Evolutionary conservation across 2,113 vertebrate species (phyloP).

Genomic region (Vulpes lagopus): DNA sequence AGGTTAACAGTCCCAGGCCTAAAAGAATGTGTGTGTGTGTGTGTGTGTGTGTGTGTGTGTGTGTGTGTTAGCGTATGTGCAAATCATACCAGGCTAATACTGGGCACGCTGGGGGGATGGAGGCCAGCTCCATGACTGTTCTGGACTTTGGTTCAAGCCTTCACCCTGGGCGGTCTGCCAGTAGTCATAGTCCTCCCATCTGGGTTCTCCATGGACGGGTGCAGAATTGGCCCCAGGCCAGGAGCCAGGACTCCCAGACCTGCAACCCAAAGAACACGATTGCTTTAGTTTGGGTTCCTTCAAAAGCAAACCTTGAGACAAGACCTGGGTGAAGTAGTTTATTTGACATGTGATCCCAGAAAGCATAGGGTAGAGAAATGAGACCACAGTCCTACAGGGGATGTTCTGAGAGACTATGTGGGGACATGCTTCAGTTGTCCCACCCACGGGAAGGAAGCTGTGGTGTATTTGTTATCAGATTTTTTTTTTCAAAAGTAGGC

Average conservation of each 20-base stretch:
- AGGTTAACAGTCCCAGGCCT: neutral
- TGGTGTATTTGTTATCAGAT: neutral
- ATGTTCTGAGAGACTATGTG: neutral
- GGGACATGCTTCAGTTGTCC: neutral
- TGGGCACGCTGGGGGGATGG: neutral
- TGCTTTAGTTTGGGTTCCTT: neutral
- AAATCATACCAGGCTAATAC: neutral
- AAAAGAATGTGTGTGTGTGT: fast-evolving
- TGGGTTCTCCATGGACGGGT: neutral
- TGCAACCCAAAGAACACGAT: neutral
- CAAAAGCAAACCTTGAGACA: neutral
- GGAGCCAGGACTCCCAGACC: neutral
- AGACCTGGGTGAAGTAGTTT: neutral
- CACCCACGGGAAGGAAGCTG: neutral
- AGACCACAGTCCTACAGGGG: neutral
- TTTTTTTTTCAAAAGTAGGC: neutral
- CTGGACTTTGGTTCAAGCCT: neutral
- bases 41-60: neutral
- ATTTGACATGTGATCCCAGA: neutral
- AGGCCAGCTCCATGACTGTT: neutral
- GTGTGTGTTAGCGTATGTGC: neutral
- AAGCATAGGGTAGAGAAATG: neutral
- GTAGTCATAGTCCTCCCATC: no score
- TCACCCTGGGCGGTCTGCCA: neutral
- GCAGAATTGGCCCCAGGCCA: neutral